These are phyloP conservation scores for Hozukius guyotensis DNA, from an alignment of 2,797 vertebrate species.

Conservation along the genomic window DNA sequence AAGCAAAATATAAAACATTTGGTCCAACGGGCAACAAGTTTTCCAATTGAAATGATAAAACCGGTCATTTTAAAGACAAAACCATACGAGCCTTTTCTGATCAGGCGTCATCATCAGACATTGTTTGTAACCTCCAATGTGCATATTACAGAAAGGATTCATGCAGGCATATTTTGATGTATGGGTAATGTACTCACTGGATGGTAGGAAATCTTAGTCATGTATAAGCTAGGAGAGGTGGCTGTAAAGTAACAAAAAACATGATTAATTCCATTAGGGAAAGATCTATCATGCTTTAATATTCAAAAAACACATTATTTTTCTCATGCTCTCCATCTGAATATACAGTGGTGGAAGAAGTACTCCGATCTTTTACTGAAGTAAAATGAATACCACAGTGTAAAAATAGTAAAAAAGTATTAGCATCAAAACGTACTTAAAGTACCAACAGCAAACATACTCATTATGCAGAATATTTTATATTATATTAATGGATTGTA, in stretches of 20 bases:
- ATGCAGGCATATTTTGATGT: not conserved
- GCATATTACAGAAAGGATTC: not conserved
- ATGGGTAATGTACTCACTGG: not conserved
- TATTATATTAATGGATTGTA: too few species aligned
- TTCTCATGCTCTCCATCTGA: not conserved
- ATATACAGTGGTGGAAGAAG: too few species aligned
- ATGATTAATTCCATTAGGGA: not conserved
- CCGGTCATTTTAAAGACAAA: not conserved
- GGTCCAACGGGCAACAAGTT: not conserved
- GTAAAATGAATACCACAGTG: too few species aligned
- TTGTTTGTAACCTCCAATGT: not conserved
- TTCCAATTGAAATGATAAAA: not conserved
- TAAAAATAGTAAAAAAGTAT: too few species aligned
- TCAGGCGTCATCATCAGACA: not conserved
- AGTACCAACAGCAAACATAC: too few species aligned
- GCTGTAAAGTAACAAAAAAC: not conserved
- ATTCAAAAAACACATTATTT: not conserved
- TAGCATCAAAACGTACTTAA: too few species aligned
- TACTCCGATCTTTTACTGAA: too few species aligned
- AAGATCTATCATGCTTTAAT: not conserved
- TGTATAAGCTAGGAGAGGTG: too few species aligned
- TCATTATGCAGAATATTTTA: too few species aligned
- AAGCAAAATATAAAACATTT: not conserved
- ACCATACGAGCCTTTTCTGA: not conserved
- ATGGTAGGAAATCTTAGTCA: not conserved